Percentiles rank a stretch among this genome's conserved stretches.
These are phyloP conservation scores for Creontiades dilutus DNA, from an alignment of 2,888 invertebrate genomes.

Conservation along the genomic window DNA sequence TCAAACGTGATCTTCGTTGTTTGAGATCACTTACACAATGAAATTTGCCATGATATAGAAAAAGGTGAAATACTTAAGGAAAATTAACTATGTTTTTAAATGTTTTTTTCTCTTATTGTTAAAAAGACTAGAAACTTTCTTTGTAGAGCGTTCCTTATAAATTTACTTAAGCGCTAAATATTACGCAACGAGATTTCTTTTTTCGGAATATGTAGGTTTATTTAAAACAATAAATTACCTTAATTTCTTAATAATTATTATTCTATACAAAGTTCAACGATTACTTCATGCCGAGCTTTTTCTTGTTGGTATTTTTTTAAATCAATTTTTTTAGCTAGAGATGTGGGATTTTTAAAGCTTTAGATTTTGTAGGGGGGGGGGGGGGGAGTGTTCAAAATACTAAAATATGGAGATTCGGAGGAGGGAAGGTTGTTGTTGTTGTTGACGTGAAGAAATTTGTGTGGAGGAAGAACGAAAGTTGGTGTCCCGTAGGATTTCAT, in stretches of 20 bases:
- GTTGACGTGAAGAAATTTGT: too few relatives aligned
- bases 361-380: too few relatives aligned
- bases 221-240: constrained; percentile 47
- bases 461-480: too few relatives aligned
- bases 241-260: constrained; percentile 47
- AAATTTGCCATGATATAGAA: not conserved
- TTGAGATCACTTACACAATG: not conserved
- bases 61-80: not conserved
- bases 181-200: constrained; percentile 30
- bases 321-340: not conserved
- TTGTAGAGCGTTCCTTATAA: constrained; percentile 49
- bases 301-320: not conserved
- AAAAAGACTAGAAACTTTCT: constrained; percentile 36
- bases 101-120: constrained; percentile 29
- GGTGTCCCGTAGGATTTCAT: too few relatives aligned
- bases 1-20: not conserved
- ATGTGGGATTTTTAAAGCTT: too few relatives aligned
- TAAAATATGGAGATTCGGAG: too few relatives aligned
- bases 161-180: constrained; percentile 51
- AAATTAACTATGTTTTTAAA: not conserved
- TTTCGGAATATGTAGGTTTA: constrained; percentile 1
- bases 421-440: too few relatives aligned
- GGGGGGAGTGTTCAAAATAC: too few relatives aligned
- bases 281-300: constrained; percentile 26
- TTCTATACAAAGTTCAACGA: constrained; percentile 57